Base-by-base conservation (phyloP, 1,140 invertebrate species). In the Megalonaias nervosa region DNA sequence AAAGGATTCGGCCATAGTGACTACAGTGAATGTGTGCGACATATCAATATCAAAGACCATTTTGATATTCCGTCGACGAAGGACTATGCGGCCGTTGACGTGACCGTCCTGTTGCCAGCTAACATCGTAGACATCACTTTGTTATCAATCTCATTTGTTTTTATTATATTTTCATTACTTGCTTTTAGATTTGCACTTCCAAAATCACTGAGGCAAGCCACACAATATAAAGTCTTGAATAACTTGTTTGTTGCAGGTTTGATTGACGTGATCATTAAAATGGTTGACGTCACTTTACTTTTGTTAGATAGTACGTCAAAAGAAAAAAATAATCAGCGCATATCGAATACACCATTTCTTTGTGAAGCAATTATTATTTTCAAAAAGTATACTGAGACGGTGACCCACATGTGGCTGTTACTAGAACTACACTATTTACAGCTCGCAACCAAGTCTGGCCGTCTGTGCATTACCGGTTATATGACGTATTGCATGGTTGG, bases 1-100 rank as follows among this genome's bases (percentile, higher is more conserved):
- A 70, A 75, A 69, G 74, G 74, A 31, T 75, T 75, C 23, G 74
- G 74, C 2, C 65, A 69, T 48, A 75, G 74, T 64, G 74, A 75
- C 23, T 75, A 75, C 60, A 69, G 57, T 17, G 74, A 75, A 69
- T 75, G 74, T 31, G 19, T 75, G 19, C 48, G 58, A 48, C 74
- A 75, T 58, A 21, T 75, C 48, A n/a, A 48, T 12, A 23, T 68
- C 15, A 70, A 75, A 61, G 48, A 75, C 4, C 66, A 69, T 19
- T 75, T 75, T 62, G 66, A 64, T 26, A n/a, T 75, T 17, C 26
- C 68, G 23, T 48, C 48, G 11, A 58, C 60, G n/a, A 60, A 66
- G 2, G 60, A 62, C 13, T 17, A 62, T 48, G 66, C 19, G 19
- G 67, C 15, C 17, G 67, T n/a, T 19, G 48, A 23, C 38, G 38